Evolutionary conservation across 2,113 vertebrate species (phyloP).

Genomic region (Rattus rattus): DNA sequence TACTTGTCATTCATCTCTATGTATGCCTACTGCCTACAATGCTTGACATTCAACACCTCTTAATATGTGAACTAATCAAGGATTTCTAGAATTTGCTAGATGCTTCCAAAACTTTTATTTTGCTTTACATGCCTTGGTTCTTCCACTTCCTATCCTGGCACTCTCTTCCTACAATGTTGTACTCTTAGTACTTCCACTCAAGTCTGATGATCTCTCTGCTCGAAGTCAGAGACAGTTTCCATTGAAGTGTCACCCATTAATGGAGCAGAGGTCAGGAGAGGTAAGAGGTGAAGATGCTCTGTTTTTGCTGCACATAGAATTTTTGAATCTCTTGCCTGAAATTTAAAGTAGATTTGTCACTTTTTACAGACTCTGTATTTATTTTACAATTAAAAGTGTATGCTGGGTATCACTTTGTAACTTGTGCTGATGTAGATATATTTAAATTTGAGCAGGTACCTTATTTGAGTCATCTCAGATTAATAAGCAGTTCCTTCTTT

Average conservation of each 20-base stretch:
- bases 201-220: conserved; percentile 7
- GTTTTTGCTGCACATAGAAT: not conserved
- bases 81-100: not conserved
- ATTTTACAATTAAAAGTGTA: not conserved
- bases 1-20: not conserved
- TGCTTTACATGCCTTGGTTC: not conserved
- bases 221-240: not conserved
- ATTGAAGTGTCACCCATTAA: not conserved
- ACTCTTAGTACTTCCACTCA: not conserved
- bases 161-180: not conserved
- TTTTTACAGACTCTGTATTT: not conserved
- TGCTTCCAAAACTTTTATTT: not conserved
- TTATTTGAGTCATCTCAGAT: not conserved
- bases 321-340: conserved; percentile 24
- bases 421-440: not conserved
- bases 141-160: not conserved
- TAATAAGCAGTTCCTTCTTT: not conserved
- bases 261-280: too few relatives aligned
- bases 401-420: not conserved
- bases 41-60: not conserved
- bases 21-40: not conserved
- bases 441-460: not conserved
- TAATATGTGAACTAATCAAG: not conserved
- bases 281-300: not conserved
- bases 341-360: conserved; percentile 14